Evolutionary conservation across 2,113 vertebrate species (phyloP).

Genomic region (Athene noctua): DNA sequence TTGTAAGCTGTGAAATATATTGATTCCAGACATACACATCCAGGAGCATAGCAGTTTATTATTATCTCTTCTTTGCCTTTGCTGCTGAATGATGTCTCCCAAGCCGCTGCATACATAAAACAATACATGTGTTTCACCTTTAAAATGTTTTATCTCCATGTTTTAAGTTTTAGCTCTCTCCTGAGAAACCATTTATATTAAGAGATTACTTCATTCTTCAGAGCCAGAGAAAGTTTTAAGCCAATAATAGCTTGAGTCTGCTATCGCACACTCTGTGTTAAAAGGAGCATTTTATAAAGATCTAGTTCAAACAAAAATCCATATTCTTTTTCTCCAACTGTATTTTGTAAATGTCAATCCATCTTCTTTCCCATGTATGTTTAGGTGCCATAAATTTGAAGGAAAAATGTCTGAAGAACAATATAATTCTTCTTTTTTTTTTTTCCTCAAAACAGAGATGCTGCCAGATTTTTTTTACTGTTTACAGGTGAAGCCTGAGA

Average conservation of each 20-base stretch:
- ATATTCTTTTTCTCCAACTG: background rate
- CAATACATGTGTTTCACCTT: background rate
- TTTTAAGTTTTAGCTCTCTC: constrained; percentile 10
- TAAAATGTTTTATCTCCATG: background rate
- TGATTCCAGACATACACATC: background rate
- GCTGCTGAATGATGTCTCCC: background rate
- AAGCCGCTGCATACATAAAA: background rate
- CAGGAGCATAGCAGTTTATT: background rate
- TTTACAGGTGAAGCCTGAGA: background rate
- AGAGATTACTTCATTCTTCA: background rate
- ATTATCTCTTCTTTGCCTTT: background rate
- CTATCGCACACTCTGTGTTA: background rate
- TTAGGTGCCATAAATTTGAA: background rate
- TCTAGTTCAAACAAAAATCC: background rate
- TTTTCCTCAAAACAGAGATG: background rate
- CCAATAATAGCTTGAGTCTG: background rate
- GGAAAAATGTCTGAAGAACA: background rate
- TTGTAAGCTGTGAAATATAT: constrained; percentile 2
- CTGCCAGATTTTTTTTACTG: background rate
- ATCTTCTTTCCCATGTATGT: background rate
- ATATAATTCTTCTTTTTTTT: background rate
- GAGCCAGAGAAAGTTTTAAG: background rate
- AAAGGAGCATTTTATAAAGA: background rate
- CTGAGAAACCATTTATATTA: background rate
- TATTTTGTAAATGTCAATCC: background rate